A percentile compares a stretch with the other conserved stretches of the same genome.
Conservation (phyloP, 1,140 invertebrate genomes). For the Formica exsecta region DNA sequence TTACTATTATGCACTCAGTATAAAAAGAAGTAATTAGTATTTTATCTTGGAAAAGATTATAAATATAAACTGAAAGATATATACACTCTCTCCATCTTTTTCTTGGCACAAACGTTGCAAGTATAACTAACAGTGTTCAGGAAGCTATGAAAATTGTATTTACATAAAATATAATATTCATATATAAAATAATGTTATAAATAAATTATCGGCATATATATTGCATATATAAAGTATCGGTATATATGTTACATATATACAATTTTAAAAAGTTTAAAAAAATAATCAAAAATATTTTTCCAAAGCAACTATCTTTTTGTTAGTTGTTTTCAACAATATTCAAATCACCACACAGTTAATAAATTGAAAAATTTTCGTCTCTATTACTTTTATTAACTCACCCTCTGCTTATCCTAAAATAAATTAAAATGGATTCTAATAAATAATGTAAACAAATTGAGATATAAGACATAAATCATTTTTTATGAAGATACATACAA, state of each 20-base stretch:
- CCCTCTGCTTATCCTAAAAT: conserved; percentile 84
- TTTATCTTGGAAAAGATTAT: conserved; percentile 50
- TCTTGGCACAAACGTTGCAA: conserved; percentile 4
- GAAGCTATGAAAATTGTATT: conserved; percentile 5
- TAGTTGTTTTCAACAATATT: conserved; percentile 52
- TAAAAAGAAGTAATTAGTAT: conserved; percentile 50
- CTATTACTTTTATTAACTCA: conserved; percentile 79
- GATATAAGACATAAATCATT: not conserved
- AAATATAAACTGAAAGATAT: conserved; percentile 40
- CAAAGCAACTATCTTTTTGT: conserved; percentile 38
- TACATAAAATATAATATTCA: not conserved
- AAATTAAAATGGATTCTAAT: conserved; percentile 75
- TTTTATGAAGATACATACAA: conserved; percentile 42
- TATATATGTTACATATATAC: not conserved
- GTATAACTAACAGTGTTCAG: not conserved
- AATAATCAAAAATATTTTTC: conserved; percentile 19
- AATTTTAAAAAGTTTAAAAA: not conserved
- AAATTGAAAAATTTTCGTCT: conserved; percentile 64
- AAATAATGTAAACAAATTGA: conserved; percentile 45
- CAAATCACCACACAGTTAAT: conserved; percentile 78
- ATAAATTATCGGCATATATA: not conserved
- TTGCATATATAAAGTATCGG: not conserved
- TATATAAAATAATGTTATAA: conserved; percentile 18
- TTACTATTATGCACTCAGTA: conserved; percentile 75
- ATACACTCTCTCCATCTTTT: not conserved